Percentiles rank a stretch among this genome's conserved stretches.
Conservation (phyloP, 2,888 invertebrate species). For the Tetramorium bicarinatum region DNA sequence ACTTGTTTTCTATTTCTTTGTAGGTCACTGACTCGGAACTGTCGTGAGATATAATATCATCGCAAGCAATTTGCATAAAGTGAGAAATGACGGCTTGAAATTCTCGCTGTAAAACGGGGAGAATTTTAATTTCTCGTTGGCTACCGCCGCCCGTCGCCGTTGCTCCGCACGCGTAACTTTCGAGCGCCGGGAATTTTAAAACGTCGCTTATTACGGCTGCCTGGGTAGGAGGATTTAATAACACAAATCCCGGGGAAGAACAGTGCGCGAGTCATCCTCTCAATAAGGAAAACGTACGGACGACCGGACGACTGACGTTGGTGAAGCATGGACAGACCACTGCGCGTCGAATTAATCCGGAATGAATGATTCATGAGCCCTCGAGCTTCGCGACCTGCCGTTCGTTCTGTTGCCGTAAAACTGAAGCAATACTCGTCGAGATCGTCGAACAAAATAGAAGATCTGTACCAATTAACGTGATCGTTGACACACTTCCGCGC, state of each 20-base stretch:
- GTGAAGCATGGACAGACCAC: conserved; percentile 25
- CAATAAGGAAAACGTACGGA: conserved; percentile 21
- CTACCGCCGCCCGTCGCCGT: not conserved
- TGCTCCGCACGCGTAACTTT: conserved; percentile 28
- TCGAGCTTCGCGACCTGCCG: conserved; percentile 11
- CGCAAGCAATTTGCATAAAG: conserved; percentile 44
- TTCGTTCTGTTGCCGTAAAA: conserved; percentile 4
- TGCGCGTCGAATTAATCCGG: conserved; percentile 54
- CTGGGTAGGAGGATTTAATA: conserved; percentile 20
- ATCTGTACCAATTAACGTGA: conserved; percentile 10
- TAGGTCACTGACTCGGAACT: not conserved
- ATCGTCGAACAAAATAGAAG: not conserved
- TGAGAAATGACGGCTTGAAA: conserved; percentile 38
- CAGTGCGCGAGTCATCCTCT: conserved; percentile 9
- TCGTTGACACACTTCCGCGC: conserved; percentile 10
- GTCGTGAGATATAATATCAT: conserved; percentile 17
- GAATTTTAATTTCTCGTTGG: conserved; percentile 36
- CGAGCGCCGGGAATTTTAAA: conserved; percentile 21
- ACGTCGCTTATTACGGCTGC: conserved; percentile 19
- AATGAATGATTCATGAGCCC: conserved; percentile 51
- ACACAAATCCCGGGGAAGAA: conserved; percentile 14
- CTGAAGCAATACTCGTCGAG: not conserved
- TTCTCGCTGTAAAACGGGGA: conserved; percentile 27
- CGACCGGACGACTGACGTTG: conserved; percentile 3
- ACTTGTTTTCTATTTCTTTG: not conserved